These are phyloP conservation scores for Leguminivora glycinivorella DNA, from an alignment of 1,140 invertebrate species.

Conservation along the genomic window DNA sequence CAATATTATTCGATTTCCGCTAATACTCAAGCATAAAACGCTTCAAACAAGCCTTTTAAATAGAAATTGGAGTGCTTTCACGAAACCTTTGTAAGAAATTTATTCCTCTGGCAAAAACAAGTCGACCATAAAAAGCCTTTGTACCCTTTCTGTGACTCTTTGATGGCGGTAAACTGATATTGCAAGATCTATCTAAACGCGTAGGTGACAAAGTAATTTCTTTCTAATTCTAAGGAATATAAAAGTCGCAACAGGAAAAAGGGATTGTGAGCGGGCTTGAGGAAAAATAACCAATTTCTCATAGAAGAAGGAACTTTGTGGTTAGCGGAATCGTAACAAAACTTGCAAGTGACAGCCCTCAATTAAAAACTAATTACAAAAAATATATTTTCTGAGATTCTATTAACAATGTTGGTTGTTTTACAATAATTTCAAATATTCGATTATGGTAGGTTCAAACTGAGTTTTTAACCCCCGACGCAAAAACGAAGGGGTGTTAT, in stretches of 20 bases:
- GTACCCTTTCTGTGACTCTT: slow-evolving; percentile 25
- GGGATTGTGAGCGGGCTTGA: neutral
- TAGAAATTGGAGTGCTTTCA: neutral
- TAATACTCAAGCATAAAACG: neutral
- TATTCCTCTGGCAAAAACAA: slow-evolving; percentile 26
- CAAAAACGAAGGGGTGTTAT: too few species aligned
- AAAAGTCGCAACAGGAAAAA: slow-evolving; percentile 5
- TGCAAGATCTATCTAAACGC: slow-evolving; percentile 21
- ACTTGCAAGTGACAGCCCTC: neutral
- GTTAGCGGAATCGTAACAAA: neutral
- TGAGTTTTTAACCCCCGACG: too few species aligned
- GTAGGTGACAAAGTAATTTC: slow-evolving; percentile 24
- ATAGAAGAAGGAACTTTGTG: neutral
- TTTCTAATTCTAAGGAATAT: slow-evolving; percentile 9
- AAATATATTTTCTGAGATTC: neutral
- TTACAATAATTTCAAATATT: too few species aligned
- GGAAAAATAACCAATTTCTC: slow-evolving; percentile 9
- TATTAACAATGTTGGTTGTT: neutral
- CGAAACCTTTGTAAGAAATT: slow-evolving; percentile 14
- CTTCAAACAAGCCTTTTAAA: slow-evolving; percentile 16
- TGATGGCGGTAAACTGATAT: slow-evolving; percentile 26
- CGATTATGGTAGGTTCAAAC: too few species aligned
- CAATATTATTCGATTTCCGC: slow-evolving; percentile 22
- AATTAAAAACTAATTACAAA: slow-evolving; percentile 14
- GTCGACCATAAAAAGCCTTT: slow-evolving; percentile 25